phyloP scores from a whole-genome alignment of 2,113 vertebrate species.

The Melanostigma gelatinosum region DNA sequence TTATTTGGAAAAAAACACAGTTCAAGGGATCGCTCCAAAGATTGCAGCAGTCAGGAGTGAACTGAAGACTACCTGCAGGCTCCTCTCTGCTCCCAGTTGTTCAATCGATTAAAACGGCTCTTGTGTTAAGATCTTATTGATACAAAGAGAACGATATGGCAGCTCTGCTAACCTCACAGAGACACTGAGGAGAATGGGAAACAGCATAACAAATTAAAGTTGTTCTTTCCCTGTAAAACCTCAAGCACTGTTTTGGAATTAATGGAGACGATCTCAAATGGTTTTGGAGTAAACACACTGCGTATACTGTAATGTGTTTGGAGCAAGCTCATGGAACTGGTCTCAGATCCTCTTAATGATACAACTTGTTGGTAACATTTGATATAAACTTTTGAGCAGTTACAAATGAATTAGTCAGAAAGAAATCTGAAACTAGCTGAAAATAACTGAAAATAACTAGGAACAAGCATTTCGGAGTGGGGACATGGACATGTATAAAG shows the following conservation, averaged over 20 bases:
- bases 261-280: neutral
- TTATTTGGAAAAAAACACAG: neutral
- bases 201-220: neutral
- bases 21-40: neutral
- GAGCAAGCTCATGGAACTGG: neutral
- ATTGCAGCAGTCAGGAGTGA: neutral
- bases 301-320: neutral
- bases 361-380: neutral
- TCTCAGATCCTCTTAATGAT: neutral
- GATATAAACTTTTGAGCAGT: no score
- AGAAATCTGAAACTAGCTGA: neutral
- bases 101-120: constrained; percentile 18
- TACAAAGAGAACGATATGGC: constrained; percentile 3
- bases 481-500: no score
- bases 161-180: constrained; percentile 2
- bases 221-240: neutral
- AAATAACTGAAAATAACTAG: no score
- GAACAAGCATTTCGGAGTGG: no score
- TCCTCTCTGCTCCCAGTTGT: constrained; percentile 1
- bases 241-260: neutral
- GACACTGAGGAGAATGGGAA: neutral
- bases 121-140: constrained; percentile 46
- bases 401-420: neutral
- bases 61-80: constrained; percentile 12
- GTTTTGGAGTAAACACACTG: neutral